Conservation (phyloP, 2,797 vertebrate species). For the Sebastes aleutianus region DNA sequence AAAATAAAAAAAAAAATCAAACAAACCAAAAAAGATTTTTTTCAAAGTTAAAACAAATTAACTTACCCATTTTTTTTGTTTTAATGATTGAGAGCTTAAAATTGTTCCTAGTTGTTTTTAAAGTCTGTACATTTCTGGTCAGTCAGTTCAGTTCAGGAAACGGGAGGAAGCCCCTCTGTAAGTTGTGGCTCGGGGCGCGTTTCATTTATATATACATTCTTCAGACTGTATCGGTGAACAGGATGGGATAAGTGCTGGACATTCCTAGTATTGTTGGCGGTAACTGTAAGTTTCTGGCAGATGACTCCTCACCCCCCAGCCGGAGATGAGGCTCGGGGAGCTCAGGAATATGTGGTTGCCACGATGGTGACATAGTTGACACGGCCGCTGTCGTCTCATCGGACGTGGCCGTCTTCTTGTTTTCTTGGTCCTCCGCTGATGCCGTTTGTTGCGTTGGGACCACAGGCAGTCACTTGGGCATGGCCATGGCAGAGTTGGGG, state of each 20-base stretch:
- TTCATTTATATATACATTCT: constrained; percentile 97
- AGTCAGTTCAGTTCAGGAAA: constrained; percentile 86
- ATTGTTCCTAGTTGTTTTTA: constrained; percentile 80
- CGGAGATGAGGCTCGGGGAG: constrained; percentile 37
- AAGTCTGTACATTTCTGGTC: constrained; percentile 96
- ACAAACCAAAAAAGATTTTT: constrained; percentile 15
- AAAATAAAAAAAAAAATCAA: constrained; percentile 51
- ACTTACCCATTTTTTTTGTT: constrained; percentile 78
- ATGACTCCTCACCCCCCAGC: constrained; percentile 48
- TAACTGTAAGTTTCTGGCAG: constrained; percentile 72
- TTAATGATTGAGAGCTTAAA: constrained; percentile 68
- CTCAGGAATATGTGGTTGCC: constrained; percentile 54
- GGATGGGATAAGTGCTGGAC: constrained; percentile 97
- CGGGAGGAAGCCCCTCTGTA: constrained; percentile 76
- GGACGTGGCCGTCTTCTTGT: constrained; percentile 65
- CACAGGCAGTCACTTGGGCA: constrained; percentile 91
- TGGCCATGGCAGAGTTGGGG: constrained; percentile 90
- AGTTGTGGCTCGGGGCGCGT: constrained; percentile 80
- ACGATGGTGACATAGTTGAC: constrained; percentile 31
- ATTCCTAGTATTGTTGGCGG: constrained; percentile 93
- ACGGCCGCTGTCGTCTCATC: constrained; percentile 14
- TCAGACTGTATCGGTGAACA: constrained; percentile 99
- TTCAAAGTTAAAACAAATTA: constrained; percentile 83
- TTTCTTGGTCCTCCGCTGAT: constrained; percentile 70
- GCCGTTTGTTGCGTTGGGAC: constrained; percentile 67